Conservation (phyloP, 2,888 invertebrate species). For the Brachynemurus nebulosus region DNA sequence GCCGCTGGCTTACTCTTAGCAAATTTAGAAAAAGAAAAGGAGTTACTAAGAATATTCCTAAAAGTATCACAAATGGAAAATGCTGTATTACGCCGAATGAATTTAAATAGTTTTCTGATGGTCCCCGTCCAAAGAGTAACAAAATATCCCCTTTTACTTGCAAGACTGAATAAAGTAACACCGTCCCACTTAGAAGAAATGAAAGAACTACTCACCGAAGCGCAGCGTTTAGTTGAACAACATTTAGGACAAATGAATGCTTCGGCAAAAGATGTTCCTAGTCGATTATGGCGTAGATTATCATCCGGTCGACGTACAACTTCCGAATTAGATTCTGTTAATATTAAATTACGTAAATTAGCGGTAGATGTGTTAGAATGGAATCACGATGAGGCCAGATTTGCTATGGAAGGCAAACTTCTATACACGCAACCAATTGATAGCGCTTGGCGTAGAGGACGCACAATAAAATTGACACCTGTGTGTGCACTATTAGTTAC, state of each 20-base stretch:
- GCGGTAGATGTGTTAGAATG: conserved; percentile 88
- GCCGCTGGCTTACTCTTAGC: conserved; percentile 76
- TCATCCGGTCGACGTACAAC: conserved; percentile 53
- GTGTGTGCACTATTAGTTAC: conserved; percentile 84
- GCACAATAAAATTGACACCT: conserved; percentile 76
- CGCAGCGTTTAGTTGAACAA: conserved; percentile 84
- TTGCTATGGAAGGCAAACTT: conserved; percentile 79
- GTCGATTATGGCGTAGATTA: conserved; percentile 80
- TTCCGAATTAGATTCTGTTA: conserved; percentile 76
- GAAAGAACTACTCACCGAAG: conserved; percentile 68
- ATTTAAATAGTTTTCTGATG: conserved; percentile 95
- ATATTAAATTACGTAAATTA: conserved; percentile 82
- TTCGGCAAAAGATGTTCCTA: conserved; percentile 80
- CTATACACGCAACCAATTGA: conserved; percentile 81
- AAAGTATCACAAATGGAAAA: conserved; percentile 96
- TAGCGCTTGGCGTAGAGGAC: conserved; percentile 80
- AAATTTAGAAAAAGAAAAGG: conserved; percentile 88
- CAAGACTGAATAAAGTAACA: conserved; percentile 81
- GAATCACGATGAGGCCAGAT: conserved; percentile 86
- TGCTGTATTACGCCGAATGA: conserved; percentile 82
- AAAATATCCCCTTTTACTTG: conserved; percentile 86
- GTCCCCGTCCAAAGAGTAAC: conserved; percentile 95
- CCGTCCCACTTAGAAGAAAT: conserved; percentile 69
- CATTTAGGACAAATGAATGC: conserved; percentile 91
- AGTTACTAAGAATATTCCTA: conserved; percentile 82